A percentile compares a stretch with the other conserved stretches of the same genome.
phyloP scores from a whole-genome alignment of 2,113 vertebrate genomes.

The Lepisosteus oculatus region DNA sequence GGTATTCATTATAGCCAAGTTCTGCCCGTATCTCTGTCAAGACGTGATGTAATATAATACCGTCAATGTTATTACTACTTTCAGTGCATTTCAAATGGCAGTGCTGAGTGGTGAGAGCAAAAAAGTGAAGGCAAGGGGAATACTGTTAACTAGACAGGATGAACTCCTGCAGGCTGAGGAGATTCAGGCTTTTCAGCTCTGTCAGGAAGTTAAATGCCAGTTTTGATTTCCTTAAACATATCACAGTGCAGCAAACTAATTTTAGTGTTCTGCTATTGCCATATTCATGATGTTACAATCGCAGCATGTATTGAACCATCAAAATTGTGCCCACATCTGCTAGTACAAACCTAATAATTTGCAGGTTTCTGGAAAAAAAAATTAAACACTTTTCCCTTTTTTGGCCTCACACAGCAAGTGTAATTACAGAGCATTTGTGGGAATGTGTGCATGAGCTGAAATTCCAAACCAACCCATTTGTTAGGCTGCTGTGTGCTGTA shows the following conservation, averaged over 20 bases:
- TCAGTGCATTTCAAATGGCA: neutral
- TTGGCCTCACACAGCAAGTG: too few relatives aligned
- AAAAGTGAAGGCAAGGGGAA: neutral
- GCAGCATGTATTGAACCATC: too few relatives aligned
- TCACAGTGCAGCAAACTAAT: neutral
- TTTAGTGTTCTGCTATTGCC: neutral
- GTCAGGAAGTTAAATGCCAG: neutral
- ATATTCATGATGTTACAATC: neutral
- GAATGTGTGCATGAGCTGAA: too few relatives aligned
- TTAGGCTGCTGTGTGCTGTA: too few relatives aligned
- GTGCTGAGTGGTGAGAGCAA: neutral
- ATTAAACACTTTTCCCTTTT: too few relatives aligned
- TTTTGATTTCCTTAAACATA: neutral
- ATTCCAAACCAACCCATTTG: too few relatives aligned
- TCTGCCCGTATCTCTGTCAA: slow-evolving; percentile 1
- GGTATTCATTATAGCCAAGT: neutral
- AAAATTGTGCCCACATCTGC: too few relatives aligned
- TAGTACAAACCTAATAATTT: too few relatives aligned
- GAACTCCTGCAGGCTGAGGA: neutral
- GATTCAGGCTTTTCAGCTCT: neutral
- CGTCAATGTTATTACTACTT: neutral
- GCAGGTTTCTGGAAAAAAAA: too few relatives aligned
- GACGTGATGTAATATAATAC: neutral
- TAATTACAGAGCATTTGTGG: too few relatives aligned
- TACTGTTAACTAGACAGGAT: neutral